Percentiles rank a stretch among this genome's conserved stretches.
These are phyloP conservation scores for Callochromis pleurospilus DNA, from an alignment of 2,113 vertebrate genomes.

Conservation along the genomic window DNA sequence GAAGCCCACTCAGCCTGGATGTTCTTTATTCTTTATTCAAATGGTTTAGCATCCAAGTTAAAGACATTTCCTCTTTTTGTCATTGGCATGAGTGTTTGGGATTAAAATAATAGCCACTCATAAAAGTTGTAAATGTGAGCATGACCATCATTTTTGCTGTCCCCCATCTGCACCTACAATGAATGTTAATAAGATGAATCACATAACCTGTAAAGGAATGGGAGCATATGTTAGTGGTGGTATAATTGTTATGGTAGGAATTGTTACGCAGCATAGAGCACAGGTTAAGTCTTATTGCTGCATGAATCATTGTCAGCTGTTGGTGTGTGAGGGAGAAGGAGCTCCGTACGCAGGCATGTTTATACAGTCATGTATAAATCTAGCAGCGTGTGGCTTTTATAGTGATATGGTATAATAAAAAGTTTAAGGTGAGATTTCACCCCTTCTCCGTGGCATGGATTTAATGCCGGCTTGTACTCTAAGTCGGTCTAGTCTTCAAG, in stretches of 20 bases:
- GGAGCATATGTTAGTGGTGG: background rate
- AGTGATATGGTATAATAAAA: background rate
- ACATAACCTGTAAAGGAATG: background rate
- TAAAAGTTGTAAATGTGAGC: background rate
- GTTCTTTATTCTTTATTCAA: constrained; percentile 8
- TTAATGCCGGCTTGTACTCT: background rate
- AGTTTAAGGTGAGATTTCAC: background rate
- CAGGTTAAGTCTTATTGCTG: background rate
- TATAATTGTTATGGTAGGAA: background rate
- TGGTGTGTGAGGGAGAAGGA: background rate
- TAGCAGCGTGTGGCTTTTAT: background rate
- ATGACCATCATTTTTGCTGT: background rate
- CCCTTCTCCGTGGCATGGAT: background rate
- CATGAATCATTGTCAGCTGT: background rate
- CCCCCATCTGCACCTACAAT: background rate
- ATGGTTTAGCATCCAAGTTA: background rate
- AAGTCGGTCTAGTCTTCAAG: background rate
- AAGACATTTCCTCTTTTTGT: background rate
- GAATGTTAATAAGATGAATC: constrained; percentile 8
- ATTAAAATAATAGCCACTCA: background rate
- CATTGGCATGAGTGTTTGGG: background rate
- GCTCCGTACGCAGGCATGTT: background rate
- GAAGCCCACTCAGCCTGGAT: background rate
- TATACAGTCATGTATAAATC: background rate
- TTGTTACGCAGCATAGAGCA: background rate